These are phyloP conservation scores for Agrochola circellaris DNA, from an alignment of 2,888 invertebrate species.

Conservation along the genomic window DNA sequence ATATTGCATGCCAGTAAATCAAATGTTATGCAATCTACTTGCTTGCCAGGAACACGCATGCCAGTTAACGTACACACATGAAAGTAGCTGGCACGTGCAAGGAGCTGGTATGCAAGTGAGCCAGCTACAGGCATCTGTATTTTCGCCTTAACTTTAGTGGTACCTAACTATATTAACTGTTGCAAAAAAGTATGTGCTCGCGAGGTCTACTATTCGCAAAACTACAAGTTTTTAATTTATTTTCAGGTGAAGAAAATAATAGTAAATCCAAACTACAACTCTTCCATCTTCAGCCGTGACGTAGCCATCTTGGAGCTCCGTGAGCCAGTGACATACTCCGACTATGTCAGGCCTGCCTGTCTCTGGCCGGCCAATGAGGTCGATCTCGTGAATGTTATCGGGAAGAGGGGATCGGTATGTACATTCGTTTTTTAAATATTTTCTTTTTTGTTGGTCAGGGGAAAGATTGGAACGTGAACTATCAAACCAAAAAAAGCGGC, in stretches of 20 bases:
- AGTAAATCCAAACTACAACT: constrained; percentile 91
- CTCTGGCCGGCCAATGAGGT: constrained; percentile 89
- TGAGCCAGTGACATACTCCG: constrained; percentile 86
- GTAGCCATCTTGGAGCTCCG: constrained; percentile 90
- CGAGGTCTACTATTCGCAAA: too few species aligned
- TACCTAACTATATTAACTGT: too few species aligned
- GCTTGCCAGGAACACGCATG: too few species aligned
- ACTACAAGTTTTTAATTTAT: neutral
- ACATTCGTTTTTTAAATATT: neutral
- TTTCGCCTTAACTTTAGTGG: too few species aligned
- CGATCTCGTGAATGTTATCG: constrained; percentile 84
- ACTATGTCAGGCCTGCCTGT: constrained; percentile 91
- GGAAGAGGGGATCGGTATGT: constrained; percentile 88
- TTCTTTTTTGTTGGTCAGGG: too few species aligned
- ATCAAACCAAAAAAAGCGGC: neutral
- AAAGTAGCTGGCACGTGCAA: too few species aligned
- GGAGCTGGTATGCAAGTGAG: too few species aligned
- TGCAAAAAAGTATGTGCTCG: too few species aligned
- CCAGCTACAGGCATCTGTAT: too few species aligned
- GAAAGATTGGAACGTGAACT: neutral
- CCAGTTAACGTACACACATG: too few species aligned
- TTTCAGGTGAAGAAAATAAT: constrained; percentile 84
- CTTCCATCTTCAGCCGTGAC: constrained; percentile 89
- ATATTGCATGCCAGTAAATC: too few species aligned
- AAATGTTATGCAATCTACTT: too few species aligned